Conservation (phyloP, 2,888 invertebrate genomes). For the Apamea crenata region DNA sequence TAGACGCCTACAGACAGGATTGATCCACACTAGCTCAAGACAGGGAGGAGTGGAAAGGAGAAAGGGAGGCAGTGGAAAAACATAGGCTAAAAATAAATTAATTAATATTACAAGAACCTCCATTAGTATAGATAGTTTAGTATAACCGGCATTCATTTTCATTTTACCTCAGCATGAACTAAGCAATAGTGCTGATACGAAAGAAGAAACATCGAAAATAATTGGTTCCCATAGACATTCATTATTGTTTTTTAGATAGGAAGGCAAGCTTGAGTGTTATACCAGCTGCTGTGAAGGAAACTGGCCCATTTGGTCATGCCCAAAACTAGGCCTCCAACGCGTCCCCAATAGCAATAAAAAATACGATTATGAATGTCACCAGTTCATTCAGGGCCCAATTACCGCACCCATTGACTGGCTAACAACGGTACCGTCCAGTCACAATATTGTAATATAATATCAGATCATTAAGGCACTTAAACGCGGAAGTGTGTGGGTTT, state of each 20-base stretch:
- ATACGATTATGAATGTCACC: conserved; percentile 77
- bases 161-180: too few relatives aligned
- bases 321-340: conserved; percentile 8
- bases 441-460: conserved; percentile 88
- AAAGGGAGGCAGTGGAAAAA: not conserved
- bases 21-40: not conserved
- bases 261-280: not conserved
- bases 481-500: conserved; percentile 90
- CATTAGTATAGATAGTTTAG: not conserved
- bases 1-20: not conserved
- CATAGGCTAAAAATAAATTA: not conserved
- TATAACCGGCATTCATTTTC: not conserved
- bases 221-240: not conserved
- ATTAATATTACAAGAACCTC: not conserved
- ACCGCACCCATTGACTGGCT: conserved; percentile 82
- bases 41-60: not conserved
- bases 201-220: not conserved
- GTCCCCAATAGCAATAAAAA: conserved; percentile 57
- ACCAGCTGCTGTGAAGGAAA: not conserved
- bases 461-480: conserved; percentile 86
- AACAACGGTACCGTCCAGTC: conserved; percentile 78
- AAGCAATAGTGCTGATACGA: too few relatives aligned
- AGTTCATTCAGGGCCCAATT: conserved; percentile 81
- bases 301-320: not conserved
- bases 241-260: not conserved